phyloP scores from a whole-genome alignment of 2,113 vertebrate genomes.

The Oncorhynchus kisutch region DNA sequence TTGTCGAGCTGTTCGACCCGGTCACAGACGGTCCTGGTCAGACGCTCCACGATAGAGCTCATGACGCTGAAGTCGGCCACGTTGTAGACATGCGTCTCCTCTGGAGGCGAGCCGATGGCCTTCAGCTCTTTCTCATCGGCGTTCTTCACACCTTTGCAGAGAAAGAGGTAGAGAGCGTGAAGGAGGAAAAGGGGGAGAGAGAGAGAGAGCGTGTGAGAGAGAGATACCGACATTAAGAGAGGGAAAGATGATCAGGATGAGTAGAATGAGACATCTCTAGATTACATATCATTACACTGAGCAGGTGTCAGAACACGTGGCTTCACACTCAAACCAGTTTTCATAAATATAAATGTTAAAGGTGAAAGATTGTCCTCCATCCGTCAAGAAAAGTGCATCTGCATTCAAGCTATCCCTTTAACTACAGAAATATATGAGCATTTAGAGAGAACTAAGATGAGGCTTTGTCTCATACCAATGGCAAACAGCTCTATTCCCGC shows the following conservation, averaged over 20 bases:
- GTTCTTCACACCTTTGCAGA: conserved; percentile 89
- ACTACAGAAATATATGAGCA: neutral
- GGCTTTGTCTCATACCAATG: conserved; percentile 77
- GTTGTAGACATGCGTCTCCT: conserved; percentile 90
- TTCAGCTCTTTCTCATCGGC: conserved; percentile 90
- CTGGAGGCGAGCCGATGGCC: conserved; percentile 89
- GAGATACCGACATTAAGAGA: no score
- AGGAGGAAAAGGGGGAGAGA: neutral
- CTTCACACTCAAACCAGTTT: no score
- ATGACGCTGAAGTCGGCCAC: conserved; percentile 94
- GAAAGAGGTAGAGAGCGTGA: neutral
- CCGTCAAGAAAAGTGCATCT: no score
- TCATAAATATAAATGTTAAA: no score
- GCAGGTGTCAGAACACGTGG: no score
- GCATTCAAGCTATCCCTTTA: no score
- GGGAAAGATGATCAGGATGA: no score
- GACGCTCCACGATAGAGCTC: conserved; percentile 89
- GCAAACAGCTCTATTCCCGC: conserved; percentile 97
- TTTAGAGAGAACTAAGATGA: neutral
- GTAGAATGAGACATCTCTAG: neutral
- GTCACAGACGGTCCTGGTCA: conserved; percentile 86
- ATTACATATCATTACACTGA: no score
- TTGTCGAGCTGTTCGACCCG: conserved; percentile 86
- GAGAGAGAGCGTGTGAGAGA: neutral
- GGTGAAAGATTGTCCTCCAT: no score